Percentiles rank a stretch among this genome's conserved stretches.
These are phyloP conservation scores for Oreohelix idahoensis DNA, from an alignment of 1,140 invertebrate species.

Conservation along the genomic window DNA sequence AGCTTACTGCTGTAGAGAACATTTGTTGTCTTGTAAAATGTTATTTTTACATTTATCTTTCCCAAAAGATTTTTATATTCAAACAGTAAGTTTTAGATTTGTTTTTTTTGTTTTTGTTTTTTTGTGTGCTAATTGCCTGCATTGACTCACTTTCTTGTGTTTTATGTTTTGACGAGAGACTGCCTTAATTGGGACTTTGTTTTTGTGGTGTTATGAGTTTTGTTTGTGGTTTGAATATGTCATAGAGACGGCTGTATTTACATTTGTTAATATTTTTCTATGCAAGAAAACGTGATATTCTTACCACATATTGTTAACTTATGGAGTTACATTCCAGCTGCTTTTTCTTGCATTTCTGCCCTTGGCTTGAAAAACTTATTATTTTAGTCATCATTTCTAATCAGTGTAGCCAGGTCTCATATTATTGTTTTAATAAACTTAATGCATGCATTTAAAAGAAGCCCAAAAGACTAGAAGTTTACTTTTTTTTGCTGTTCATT, in stretches of 20 bases:
- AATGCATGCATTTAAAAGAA: neutral
- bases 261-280: neutral
- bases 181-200: neutral
- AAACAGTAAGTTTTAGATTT: too few relatives aligned
- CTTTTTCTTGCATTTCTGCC: neutral
- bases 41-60: too few relatives aligned
- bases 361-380: neutral
- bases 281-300: neutral
- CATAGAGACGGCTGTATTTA: neutral
- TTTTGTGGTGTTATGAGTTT: neutral
- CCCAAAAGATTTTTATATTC: too few relatives aligned
- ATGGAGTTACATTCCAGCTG: neutral
- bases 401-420: neutral
- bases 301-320: constrained; percentile 7
- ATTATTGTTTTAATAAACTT: neutral
- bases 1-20: too few relatives aligned
- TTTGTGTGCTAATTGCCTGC: too few relatives aligned
- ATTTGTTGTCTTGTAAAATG: too few relatives aligned
- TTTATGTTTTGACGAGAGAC: neutral
- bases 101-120: too few relatives aligned
- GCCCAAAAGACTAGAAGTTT: too few relatives aligned
- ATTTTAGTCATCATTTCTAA: neutral
- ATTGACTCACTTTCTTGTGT: neutral
- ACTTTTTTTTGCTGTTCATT: too few relatives aligned
- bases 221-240: neutral